phyloP scores from a whole-genome alignment of 37 sponge, comb jelly and placozoan species.

The Axinella damicornis region DNA sequence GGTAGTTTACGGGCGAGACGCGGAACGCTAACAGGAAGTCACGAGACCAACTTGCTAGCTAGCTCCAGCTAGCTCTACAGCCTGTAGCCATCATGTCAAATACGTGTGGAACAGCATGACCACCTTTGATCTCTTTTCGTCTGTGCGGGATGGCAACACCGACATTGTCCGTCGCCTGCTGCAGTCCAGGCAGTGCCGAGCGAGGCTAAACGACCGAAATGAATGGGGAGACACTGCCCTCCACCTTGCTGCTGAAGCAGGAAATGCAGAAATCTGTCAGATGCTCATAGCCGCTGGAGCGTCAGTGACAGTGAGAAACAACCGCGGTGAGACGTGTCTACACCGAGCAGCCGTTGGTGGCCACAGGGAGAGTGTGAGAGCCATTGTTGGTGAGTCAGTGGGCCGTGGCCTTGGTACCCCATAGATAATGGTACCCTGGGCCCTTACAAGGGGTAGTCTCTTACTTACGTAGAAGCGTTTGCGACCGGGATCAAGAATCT shows the following conservation, averaged over 20 bases:
- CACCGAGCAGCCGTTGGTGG: slow-evolving; percentile 75
- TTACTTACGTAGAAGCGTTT: too few species aligned
- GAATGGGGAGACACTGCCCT: slow-evolving; percentile 87
- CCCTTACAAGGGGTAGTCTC: too few species aligned
- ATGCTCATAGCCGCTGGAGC: slow-evolving; percentile 80
- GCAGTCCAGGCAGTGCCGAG: slow-evolving; percentile 37
- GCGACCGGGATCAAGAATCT: too few species aligned
- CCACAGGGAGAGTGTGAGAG: slow-evolving; percentile 55
- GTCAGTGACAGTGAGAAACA: slow-evolving; percentile 74
- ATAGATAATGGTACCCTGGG: too few species aligned
- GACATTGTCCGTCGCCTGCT: slow-evolving; percentile 56
- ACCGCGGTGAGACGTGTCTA: slow-evolving; percentile 83
- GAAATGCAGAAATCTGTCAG: slow-evolving; percentile 71
- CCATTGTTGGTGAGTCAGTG: slow-evolving; percentile 59
- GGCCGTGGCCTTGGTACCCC: too few species aligned
- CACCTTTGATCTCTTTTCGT: slow-evolving; percentile 66
- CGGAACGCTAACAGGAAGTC: too few species aligned
- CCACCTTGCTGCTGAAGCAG: slow-evolving; percentile 75
- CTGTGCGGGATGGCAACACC: slow-evolving; percentile 67
- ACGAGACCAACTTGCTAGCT: too few species aligned
- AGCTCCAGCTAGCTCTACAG: too few species aligned
- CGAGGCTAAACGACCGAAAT: slow-evolving; percentile 63
- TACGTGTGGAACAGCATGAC: too few species aligned
- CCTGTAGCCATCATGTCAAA: too few species aligned
- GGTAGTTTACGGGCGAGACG: too few species aligned